Percentiles rank a stretch among this genome's conserved stretches.
phyloP scores from a whole-genome alignment of 2,113 vertebrate species.

The Corydoras maculifer region DNA sequence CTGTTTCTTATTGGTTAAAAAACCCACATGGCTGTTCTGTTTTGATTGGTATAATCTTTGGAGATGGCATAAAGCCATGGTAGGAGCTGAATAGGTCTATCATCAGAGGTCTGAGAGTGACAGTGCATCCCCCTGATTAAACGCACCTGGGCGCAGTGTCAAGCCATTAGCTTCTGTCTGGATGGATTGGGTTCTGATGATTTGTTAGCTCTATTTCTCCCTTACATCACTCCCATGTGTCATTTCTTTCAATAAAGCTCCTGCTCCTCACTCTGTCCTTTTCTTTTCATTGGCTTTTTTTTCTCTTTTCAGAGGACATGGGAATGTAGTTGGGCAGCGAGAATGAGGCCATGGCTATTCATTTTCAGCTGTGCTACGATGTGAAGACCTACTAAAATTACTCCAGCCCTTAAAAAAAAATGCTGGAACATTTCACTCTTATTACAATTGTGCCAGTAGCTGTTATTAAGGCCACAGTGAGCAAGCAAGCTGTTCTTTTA shows the following conservation, averaged over 20 bases:
- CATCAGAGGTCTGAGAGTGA: slow-evolving; percentile 17
- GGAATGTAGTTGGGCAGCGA: too few species aligned
- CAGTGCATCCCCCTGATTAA: slow-evolving; percentile 36
- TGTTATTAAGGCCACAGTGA: neutral
- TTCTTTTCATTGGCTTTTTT: slow-evolving; percentile 1
- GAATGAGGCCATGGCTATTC: too few species aligned
- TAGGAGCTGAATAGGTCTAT: slow-evolving; percentile 26
- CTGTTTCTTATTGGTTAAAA: neutral
- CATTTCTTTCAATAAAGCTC: slow-evolving; percentile 24
- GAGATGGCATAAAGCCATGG: slow-evolving; percentile 24
- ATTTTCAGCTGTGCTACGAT: neutral
- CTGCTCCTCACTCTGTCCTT: slow-evolving; percentile 25
- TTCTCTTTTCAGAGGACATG: neutral
- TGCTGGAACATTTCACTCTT: neutral
- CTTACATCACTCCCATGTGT: slow-evolving; percentile 33
- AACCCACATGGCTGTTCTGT: slow-evolving; percentile 10
- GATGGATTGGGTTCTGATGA: slow-evolving; percentile 31
- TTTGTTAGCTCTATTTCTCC: slow-evolving; percentile 33
- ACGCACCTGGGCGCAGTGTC: slow-evolving; percentile 31
- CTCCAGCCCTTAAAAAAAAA: too few species aligned
- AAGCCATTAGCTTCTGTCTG: slow-evolving; percentile 30
- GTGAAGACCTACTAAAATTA: neutral
- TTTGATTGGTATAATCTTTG: neutral
- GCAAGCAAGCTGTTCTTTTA: neutral
- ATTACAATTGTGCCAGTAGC: neutral